Percentiles rank a stretch among this genome's conserved stretches.
Conservation (phyloP, 2,888 invertebrate genomes). For the Diplolepis rosae region DNA sequence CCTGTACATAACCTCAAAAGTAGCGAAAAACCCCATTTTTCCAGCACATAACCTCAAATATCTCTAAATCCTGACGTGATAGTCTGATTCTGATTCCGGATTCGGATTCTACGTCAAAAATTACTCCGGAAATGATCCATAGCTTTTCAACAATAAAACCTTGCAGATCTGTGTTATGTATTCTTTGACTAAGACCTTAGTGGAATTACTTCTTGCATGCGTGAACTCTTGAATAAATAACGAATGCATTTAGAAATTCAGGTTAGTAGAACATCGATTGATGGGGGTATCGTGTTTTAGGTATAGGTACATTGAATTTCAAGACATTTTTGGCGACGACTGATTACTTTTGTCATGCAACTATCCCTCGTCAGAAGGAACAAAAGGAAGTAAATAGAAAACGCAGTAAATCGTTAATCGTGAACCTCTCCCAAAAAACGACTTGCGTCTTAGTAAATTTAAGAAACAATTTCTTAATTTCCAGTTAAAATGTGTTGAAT, state of each 20-base stretch:
- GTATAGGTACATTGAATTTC: constrained; percentile 8
- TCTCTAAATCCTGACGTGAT: too few species aligned
- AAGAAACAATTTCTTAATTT: too few species aligned
- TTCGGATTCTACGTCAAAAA: too few species aligned
- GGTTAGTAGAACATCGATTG: constrained; percentile 41
- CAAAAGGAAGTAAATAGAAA: not conserved
- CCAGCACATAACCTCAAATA: too few species aligned
- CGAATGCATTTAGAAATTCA: constrained; percentile 21
- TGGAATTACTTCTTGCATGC: not conserved
- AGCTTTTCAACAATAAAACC: too few species aligned
- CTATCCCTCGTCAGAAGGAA: not conserved
- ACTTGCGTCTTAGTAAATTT: not conserved
- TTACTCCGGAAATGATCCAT: too few species aligned
- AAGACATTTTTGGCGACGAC: constrained; percentile 1
- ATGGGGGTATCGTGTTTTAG: not conserved
- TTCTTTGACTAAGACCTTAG: too few species aligned
- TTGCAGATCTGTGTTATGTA: too few species aligned
- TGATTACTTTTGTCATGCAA: not conserved
- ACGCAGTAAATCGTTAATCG: constrained; percentile 6
- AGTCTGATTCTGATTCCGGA: too few species aligned
- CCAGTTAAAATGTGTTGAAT: too few species aligned
- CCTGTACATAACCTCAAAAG: too few species aligned
- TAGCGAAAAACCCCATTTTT: too few species aligned
- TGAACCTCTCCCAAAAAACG: not conserved
- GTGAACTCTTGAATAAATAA: not conserved